Percentiles rank a stretch among this genome's conserved stretches.
Conservation (phyloP, 2,888 invertebrate species). For the Rhingia campestris region DNA sequence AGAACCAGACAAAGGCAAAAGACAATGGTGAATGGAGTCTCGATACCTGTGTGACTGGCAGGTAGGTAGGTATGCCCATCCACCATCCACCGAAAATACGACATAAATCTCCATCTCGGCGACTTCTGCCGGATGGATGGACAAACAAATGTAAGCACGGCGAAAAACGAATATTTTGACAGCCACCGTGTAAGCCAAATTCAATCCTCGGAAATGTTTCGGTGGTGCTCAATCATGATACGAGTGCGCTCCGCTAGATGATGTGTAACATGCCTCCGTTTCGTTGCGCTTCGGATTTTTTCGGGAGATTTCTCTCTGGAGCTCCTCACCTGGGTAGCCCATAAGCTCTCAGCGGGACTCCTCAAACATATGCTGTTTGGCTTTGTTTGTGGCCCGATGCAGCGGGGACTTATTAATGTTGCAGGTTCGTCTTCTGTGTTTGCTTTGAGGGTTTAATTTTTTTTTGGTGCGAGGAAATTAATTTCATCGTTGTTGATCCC, state of each 20-base stretch:
- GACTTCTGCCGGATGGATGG: slow-evolving; percentile 68
- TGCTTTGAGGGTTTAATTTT: slow-evolving; percentile 52
- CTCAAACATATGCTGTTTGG: slow-evolving; percentile 69
- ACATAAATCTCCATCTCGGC: slow-evolving; percentile 68
- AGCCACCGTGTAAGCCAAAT: slow-evolving; percentile 71
- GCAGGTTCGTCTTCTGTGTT: slow-evolving; percentile 33
- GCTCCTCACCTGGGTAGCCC: slow-evolving; percentile 56
- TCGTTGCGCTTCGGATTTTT: slow-evolving; percentile 57
- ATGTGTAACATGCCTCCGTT: slow-evolving; percentile 74
- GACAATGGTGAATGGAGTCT: slow-evolving; percentile 60
- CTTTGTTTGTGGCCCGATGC: slow-evolving; percentile 32
- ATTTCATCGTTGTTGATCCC: slow-evolving; percentile 69
- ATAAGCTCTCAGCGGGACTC: slow-evolving; percentile 71
- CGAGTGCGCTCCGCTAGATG: slow-evolving; percentile 53
- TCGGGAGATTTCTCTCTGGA: slow-evolving; percentile 24
- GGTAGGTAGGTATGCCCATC: slow-evolving; percentile 31
- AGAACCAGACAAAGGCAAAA: slow-evolving; percentile 19
- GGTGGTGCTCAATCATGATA: slow-evolving; percentile 57
- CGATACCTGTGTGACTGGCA: slow-evolving; percentile 4
- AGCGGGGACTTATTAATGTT: slow-evolving; percentile 51
- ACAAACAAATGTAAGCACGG: slow-evolving; percentile 43
- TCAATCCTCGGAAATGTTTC: slow-evolving; percentile 62
- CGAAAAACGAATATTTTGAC: slow-evolving; percentile 71
- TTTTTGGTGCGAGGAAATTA: slow-evolving; percentile 70
- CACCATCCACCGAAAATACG: slow-evolving; percentile 17